Evolutionary conservation across 2,797 vertebrate genomes (phyloP), one percentile per base, ranked within the genome.

Genomic region (Ctenopoma multispine): DNA sequence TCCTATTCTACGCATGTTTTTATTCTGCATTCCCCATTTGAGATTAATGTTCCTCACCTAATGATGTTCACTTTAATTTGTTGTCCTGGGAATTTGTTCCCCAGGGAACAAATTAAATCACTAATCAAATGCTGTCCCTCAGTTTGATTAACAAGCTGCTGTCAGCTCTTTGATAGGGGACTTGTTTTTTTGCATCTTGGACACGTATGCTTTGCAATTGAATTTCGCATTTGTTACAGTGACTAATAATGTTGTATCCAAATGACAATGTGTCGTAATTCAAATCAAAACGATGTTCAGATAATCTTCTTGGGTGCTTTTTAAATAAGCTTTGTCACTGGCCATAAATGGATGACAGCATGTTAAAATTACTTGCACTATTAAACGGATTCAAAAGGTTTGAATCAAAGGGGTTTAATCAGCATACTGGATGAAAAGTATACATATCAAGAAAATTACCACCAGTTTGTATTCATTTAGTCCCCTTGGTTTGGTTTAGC

Each of bases 141-240:
- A 15, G 68, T 77, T 69, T 69, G 48, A 72, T 78, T 59, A 77
- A 80, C 54, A 75, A 75, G 80, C 65, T 44, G 62, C 54, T 40
- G 56, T 74, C 40, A 44, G 9, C 14, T 58, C 36, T 13, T 65
- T 36, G 48, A 64, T 23, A 23, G 49, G 15, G 15, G 46, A 62
- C 34, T 24, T 66, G 21, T 77, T 69, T 65, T 57, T 64, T 46
- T 23, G 20, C 7, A 69, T 48, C 55, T 41, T 63, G 21, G 36
- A 4, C 9, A 14, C 31, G 1, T 20, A 21, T 17, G 18, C 4
- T 53, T 31, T 8, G n/a, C 44, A 46, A 10, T 43, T 4, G 7
- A 3, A 21, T 38, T 61, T 38, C 44, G 23, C 40, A 29, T 68
- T 24, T 20, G 47, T 21, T 63, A 12, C 5, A 4, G 7, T 48